Base-by-base conservation (phyloP, 2,113 vertebrate species). In the Lathamus discolor region DNA sequence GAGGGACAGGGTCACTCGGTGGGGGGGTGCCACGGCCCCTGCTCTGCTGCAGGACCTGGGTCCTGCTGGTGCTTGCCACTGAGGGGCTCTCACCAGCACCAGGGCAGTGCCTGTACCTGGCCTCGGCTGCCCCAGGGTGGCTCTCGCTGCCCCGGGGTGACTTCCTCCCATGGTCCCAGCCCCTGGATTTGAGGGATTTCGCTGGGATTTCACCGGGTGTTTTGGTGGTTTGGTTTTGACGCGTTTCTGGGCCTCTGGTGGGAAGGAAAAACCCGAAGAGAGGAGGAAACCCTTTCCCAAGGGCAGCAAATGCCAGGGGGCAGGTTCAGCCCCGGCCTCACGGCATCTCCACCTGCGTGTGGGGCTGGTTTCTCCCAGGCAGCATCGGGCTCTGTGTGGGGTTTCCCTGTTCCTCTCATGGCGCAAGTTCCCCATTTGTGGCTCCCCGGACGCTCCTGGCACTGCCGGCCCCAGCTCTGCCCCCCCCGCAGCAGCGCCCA, bases 181-280 rank as follows among this genome's bases (percentile, higher is more conserved):
- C 25, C 17, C 24, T 79, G 87, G 67, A 74, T 72, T 80, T 3
- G 5, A 79, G 86, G 57, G 75, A 70, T 67, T 95, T 90, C 37
- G 11, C 83, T 51, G 78, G 88, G 73, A 68, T 83, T 89, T 92
- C 16, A 2, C 37, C 63, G 73, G 80, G 73, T 86, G 39, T 79
- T 95, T 92, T n/a, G 66, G 62, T 73, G 86, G 89, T 67, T 88
- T 92, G 70, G 44, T 25, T 93, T 57, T 95, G 89, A 90, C 5
- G 18, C 15, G 31, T 93, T 92, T 88, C 68, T 90, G 61, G 23
- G 51, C 19, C 55, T 72, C n/a, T 70, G 91, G 80, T 91, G 44
- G 24, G 64, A 70, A 88, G 57, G 90, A 78, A 80, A 97, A 95
- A 80, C 77, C 68, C 80, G 41, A 77, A 72, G 13, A 31, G 55